Evolutionary conservation across 2,113 vertebrate genomes (phyloP), one percentile per base, ranked within the genome.

Genomic region (Lasiurus cinereus): DNA sequence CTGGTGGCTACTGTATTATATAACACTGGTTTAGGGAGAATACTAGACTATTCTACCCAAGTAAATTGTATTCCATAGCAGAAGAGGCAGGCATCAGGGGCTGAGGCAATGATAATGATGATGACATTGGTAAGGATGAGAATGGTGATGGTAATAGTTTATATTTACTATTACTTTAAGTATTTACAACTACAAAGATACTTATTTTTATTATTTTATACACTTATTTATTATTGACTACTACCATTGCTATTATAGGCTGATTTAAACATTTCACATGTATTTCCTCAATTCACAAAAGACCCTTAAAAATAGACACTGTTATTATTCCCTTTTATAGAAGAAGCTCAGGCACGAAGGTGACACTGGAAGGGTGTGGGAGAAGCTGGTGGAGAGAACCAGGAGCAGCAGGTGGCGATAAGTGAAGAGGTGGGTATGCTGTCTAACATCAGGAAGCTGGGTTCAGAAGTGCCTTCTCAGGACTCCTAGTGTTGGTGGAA

Each of bases 401-500:
- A 64, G n/a, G 7, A 62, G 15, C 4, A 67, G 43, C 27, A 43
- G 50, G 29, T 6, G 27, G 11, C 0, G 7, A 24, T 0, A 3
- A 7, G 24, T 11, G 33, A 54, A 10, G 1, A 0, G 36, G 11
- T 11, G 6, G 19, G n/a, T 29, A 11, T 2, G 16, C 18, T 1
- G 2, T 24, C n/a, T 62, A 22, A 3, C 69, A 13, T 39, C 56
- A 64, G 62, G 11, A 13, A 13, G 16, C 46, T 0, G 8, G 19
- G 43, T 4, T 5, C 33, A 4, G 8, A 14, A 6, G 36, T 48
- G 9, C 9, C 4, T 86, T 46, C 84, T 18, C 22, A 46, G 0
- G 5, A 1, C 1, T n/a, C 76, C 24, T 31, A 3, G 4, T 31
- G 2, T 3, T 36, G 83, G 19, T 11, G 12, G 21, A 72, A 18